These are phyloP conservation scores for Philotrypesis tridentata DNA, from an alignment of 1,140 invertebrate genomes.

Conservation along the genomic window DNA sequence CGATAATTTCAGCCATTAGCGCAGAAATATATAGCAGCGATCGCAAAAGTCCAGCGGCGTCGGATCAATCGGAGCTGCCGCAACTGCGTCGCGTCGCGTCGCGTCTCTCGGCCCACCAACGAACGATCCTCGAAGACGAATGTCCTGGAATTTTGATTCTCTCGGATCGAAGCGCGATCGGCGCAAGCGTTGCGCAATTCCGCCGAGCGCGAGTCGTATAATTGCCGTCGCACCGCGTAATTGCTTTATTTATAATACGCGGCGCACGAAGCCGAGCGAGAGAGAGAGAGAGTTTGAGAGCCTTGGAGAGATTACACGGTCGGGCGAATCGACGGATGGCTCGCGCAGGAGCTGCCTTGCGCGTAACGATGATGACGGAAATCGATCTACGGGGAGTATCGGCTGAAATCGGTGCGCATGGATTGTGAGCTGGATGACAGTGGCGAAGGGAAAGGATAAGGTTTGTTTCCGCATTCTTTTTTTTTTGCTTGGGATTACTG, in stretches of 20 bases:
- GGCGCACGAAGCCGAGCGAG: not conserved
- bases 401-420: no score
- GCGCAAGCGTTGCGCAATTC: slow-evolving; percentile 15
- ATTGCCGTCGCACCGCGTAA: slow-evolving; percentile 42
- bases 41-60: not conserved
- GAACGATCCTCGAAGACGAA: not conserved
- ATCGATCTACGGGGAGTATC: not conserved
- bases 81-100: no score
- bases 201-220: not conserved
- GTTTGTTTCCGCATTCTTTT: no score
- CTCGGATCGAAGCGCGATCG: not conserved
- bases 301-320: not conserved
- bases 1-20: no score
- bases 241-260: slow-evolving; percentile 47
- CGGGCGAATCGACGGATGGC: slow-evolving; percentile 5
- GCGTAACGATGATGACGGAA: not conserved
- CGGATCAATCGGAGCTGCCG: not conserved
- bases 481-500: no score
- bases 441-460: not conserved
- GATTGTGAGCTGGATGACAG: not conserved
- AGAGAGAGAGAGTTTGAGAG: not conserved
- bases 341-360: not conserved
- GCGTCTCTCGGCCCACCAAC: not conserved
- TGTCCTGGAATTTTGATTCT: slow-evolving; percentile 30
- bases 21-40: not conserved